Percentiles rank a stretch among this genome's conserved stretches.
Conservation (phyloP, 2,888 invertebrate species). For the Pandemis heparana region DNA sequence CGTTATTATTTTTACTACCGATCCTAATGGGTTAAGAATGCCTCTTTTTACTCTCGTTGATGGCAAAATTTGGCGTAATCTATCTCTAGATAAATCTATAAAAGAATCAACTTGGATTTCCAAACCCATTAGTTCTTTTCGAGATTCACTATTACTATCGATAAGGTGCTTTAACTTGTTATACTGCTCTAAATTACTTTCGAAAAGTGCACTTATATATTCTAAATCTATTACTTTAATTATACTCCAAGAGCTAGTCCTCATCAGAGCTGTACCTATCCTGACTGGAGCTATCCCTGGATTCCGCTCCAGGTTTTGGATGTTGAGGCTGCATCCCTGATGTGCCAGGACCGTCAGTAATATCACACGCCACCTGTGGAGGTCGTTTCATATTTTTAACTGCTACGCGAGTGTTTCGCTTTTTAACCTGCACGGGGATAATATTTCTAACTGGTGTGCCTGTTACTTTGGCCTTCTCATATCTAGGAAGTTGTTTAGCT, state of each 20-base stretch:
- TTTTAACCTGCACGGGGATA: slow-evolving; percentile 39
- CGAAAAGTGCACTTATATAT: background rate
- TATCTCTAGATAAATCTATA: slow-evolving; percentile 6
- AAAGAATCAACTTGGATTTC: slow-evolving; percentile 26
- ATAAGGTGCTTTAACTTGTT: slow-evolving; percentile 16
- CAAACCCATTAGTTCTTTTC: slow-evolving; percentile 23
- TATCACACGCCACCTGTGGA: slow-evolving; percentile 38
- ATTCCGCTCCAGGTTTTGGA: slow-evolving; percentile 37
- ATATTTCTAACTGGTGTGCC: slow-evolving; percentile 43
- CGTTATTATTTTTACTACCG: slow-evolving; percentile 48
- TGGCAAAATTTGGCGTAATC: slow-evolving; percentile 4
- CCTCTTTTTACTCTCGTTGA: slow-evolving; percentile 40
- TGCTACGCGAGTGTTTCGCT: slow-evolving; percentile 37
- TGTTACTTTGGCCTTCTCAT: slow-evolving; percentile 46
- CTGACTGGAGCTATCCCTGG: slow-evolving; percentile 36
- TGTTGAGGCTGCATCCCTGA: slow-evolving; percentile 28
- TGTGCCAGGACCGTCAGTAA: slow-evolving; percentile 21
- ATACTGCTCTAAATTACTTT: slow-evolving; percentile 16
- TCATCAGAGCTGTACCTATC: slow-evolving; percentile 42
- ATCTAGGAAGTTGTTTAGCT: slow-evolving; percentile 47
- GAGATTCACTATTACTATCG: background rate
- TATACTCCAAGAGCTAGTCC: slow-evolving; percentile 42
- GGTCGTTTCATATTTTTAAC: slow-evolving; percentile 43
- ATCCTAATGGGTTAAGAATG: slow-evolving; percentile 43
- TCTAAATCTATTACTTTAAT: slow-evolving; percentile 42